Evolutionary conservation across 2,888 invertebrate genomes (phyloP).

Genomic region (Dasypogon diadema): DNA sequence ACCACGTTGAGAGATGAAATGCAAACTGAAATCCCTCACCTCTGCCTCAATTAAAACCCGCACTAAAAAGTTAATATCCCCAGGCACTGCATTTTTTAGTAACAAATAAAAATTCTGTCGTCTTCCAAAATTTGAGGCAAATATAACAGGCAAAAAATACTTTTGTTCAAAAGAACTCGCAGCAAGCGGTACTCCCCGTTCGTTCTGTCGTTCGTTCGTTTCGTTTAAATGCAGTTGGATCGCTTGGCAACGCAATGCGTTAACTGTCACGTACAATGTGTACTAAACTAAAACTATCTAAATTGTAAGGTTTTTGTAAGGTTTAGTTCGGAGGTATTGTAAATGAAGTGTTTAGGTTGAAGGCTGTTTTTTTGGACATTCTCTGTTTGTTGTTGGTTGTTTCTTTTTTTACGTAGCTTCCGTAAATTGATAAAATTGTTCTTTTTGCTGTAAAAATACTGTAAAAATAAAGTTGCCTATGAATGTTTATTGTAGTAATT

Average conservation of each 20-base stretch:
- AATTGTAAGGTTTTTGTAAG: too few relatives aligned
- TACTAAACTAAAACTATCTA: too few relatives aligned
- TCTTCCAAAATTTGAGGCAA: not conserved
- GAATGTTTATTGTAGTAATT: too few relatives aligned
- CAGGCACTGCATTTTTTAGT: conserved; percentile 11
- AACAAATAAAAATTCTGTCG: not conserved
- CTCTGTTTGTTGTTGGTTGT: too few relatives aligned
- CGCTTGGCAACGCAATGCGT: not conserved
- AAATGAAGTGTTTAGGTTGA: too few relatives aligned
- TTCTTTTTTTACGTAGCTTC: too few relatives aligned
- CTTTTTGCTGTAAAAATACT: too few relatives aligned
- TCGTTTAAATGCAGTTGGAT: conserved; percentile 7
- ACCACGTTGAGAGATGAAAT: not conserved
- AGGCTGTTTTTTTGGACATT: too few relatives aligned
- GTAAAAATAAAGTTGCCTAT: too few relatives aligned
- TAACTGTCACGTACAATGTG: too few relatives aligned
- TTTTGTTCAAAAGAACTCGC: not conserved
- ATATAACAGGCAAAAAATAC: not conserved
- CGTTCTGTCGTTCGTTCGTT: not conserved
- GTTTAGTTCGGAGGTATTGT: too few relatives aligned
- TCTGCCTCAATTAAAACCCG: conserved; percentile 8
- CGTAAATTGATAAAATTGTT: too few relatives aligned
- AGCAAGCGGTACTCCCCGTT: conserved; percentile 15
- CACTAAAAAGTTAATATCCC: not conserved
- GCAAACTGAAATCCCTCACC: conserved; percentile 1